phyloP scores from a whole-genome alignment of 2,113 vertebrate species.

The Microtus ochrogaster region DNA sequence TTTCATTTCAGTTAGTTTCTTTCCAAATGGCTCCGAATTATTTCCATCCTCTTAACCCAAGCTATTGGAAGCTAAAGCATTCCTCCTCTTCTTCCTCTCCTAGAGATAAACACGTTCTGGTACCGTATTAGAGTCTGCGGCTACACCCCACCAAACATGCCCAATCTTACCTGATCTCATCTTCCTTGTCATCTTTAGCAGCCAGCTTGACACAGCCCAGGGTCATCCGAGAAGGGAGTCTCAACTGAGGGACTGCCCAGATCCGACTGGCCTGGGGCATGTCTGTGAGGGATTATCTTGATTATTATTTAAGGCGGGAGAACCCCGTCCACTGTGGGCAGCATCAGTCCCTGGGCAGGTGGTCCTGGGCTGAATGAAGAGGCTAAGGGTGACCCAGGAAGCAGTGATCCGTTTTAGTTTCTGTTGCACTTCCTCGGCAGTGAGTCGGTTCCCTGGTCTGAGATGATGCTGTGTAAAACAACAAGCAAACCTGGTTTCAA shows the following conservation, averaged over 20 bases:
- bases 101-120: background rate
- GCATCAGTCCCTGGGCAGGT: background rate
- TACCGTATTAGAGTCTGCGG: background rate
- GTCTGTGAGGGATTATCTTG: background rate
- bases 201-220: background rate
- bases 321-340: background rate
- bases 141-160: too few species aligned
- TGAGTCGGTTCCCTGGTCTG: background rate
- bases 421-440: background rate
- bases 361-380: background rate
- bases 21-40: conserved; percentile 18
- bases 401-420: background rate
- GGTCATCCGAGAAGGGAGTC: background rate
- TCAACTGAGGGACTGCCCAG: background rate
- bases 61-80: conserved; percentile 7
- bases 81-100: background rate
- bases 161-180: background rate
- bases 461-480: background rate
- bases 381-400: background rate
- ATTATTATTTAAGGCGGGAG: background rate
- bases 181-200: background rate
- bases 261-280: background rate
- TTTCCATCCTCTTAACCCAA: conserved; percentile 22
- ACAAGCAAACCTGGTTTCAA: background rate
- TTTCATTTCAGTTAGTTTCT: conserved; percentile 1